Evolutionary conservation across 2,888 invertebrate genomes (phyloP).

Genomic region (Zygothrica quintamaculata): DNA sequence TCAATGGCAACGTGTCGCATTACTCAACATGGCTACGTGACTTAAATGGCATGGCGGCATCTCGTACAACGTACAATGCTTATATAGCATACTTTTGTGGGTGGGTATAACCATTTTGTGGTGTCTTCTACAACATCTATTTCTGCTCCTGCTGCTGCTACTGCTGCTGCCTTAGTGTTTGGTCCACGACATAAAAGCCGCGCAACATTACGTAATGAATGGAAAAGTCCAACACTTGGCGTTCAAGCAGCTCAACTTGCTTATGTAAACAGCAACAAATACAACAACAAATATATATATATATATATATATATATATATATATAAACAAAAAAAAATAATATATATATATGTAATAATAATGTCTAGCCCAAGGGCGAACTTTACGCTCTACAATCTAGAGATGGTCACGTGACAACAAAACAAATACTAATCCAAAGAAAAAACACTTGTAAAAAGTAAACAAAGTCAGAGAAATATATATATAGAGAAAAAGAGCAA

Average conservation of each 20-base stretch:
- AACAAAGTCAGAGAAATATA: too few species aligned
- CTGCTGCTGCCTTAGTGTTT: neutral
- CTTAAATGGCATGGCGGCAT: slow-evolving; percentile 66
- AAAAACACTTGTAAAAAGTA: slow-evolving; percentile 13
- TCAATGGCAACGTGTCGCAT: slow-evolving; percentile 80
- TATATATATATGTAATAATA: slow-evolving; percentile 10
- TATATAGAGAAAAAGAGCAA: slow-evolving; percentile 17
- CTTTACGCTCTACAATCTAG: too few species aligned
- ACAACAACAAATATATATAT: slow-evolving; percentile 5
- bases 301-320: too few species aligned
- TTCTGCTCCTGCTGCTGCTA: neutral
- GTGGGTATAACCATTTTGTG: slow-evolving; percentile 53
- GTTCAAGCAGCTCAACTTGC: slow-evolving; percentile 48
- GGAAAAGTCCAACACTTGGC: slow-evolving; percentile 49
- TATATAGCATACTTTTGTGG: neutral
- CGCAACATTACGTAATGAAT: slow-evolving; percentile 72
- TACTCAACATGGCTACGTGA: slow-evolving; percentile 80
- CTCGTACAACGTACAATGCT: neutral
- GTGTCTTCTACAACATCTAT: slow-evolving; percentile 31
- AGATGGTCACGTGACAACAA: slow-evolving; percentile 46
- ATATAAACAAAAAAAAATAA: slow-evolving; percentile 3
- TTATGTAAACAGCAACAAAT: slow-evolving; percentile 56
- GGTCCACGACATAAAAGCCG: slow-evolving; percentile 57
- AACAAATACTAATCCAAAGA: neutral
- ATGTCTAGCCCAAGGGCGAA: neutral